Evolutionary conservation across 2,888 invertebrate species (phyloP).

Genomic region (Gandaritis pyraliata): DNA sequence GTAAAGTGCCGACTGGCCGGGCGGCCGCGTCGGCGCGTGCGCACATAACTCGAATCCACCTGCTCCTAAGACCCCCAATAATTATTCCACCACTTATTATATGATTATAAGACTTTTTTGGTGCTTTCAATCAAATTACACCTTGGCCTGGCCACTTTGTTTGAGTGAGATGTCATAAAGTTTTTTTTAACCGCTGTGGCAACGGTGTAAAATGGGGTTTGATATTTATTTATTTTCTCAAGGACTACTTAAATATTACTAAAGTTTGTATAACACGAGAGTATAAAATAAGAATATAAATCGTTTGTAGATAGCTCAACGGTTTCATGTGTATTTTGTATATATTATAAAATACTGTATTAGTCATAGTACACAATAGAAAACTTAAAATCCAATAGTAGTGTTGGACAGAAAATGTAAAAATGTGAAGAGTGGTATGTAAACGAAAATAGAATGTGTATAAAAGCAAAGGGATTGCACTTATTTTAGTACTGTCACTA

Average conservation of each 20-base stretch:
- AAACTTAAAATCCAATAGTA: neutral
- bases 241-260: too few species aligned
- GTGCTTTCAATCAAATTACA: constrained; percentile 85
- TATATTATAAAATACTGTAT: too few species aligned
- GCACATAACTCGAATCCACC: constrained; percentile 61
- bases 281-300: too few species aligned
- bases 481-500: constrained; percentile 62
- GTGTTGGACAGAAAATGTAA: neutral
- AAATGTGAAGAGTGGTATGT: neutral
- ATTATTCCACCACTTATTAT: constrained; percentile 83
- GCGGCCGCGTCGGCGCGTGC: constrained; percentile 63
- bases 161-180: constrained; percentile 82
- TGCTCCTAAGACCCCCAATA: constrained; percentile 77
- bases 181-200: constrained; percentile 64
- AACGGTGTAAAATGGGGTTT: constrained; percentile 72
- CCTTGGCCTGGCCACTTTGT: constrained; percentile 77
- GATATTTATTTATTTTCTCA: constrained; percentile 12
- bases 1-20: constrained; percentile 46
- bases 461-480: constrained; percentile 49
- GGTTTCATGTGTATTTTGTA: constrained; percentile 44
- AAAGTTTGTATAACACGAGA: too few species aligned
- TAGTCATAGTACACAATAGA: neutral
- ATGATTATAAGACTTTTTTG: constrained; percentile 83
- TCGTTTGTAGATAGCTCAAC: too few species aligned
- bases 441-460: constrained; percentile 12